Evolutionary conservation across 2,113 vertebrate genomes (phyloP), one percentile per base, ranked within the genome.

Genomic region (Spilogale gracilis): DNA sequence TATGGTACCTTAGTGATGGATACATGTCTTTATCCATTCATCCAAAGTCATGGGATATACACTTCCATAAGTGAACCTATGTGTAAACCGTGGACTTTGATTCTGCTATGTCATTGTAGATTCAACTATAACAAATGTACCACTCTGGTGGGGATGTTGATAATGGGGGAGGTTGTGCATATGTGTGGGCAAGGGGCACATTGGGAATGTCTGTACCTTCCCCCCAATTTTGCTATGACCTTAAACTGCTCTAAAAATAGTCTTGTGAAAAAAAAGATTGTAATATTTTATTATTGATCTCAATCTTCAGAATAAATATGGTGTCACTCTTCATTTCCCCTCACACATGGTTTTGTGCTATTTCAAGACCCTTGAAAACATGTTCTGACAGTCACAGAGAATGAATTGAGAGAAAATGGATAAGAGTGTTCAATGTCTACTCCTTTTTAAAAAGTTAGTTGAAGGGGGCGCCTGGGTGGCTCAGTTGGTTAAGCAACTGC

Each of bases 211-310:
- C 80, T 86, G 4, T 45, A 45, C 48, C 48, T 23, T 63, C 48
- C 4, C 82, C 10, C 86, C 5, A 45, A 9, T n/a, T 73, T 73
- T 73, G 25, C 63, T 81, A 18, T 61, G 63, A 45, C 27, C 50
- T 95, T 84, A 78, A 88, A 69, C 7, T 65, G 45, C 69, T 76
- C 32, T 79, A 32, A 60, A 94, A 91, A 52, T 82, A 65, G 58
- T 58, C 61, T 48, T 60, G 21, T 65, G 54, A 60, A 79, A 79
- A 38, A 2, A 78, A 2, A 32, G n/a, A 12, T 12, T 80, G 14
- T 56, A 50, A 23, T 91, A 65, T 92, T 78, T 92, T 89, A 45
- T 54, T 25, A 65, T 21, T 43, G 73, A 63, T 79, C 43, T 82
- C 18, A 20, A 3, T 60, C 45, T 45, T 87, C 25, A 83, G 17